Evolutionary conservation across 1,140 invertebrate genomes (phyloP), one percentile per base, ranked within the genome.

Genomic region (Drosophila guanche): DNA sequence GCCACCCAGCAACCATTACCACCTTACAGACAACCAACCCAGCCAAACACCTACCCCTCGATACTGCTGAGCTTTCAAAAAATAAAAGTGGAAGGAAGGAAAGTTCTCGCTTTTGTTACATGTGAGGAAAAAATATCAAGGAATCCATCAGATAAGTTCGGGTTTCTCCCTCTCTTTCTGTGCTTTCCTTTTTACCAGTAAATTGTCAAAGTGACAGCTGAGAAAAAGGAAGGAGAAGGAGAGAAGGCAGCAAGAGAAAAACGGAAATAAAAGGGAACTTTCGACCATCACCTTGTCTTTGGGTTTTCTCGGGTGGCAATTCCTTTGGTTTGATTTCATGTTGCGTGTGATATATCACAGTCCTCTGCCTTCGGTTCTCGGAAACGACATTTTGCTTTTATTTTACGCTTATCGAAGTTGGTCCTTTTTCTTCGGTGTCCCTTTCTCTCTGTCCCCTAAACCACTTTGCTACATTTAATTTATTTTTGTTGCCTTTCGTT

Each of bases 201-300:
- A 90, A 90, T 90, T 90, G 86, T 90, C 86, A 90, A 83, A 79
- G 79, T 90, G 86, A 90, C 86, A 90, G 81, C 67, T 71, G 40
- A 63, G 41, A 25, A 59, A 58, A 23, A 54, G 16, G 16, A 20
- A 20, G 16, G 16, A 20, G 48, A 33, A 61, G 59, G 10, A 42
- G 14, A 57, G 57, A 57, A 47, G 56, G 27, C 16, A 22, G 4
- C 25, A 20, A 47, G 48, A 43, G 33, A 41, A 42, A 37, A 56
- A 50, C 27, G 54, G 68, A 43, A 40, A 25, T 59, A 53, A 47
- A 45, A 41, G 41, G 22, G 22, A 48, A 51, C 7, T 69, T 73
- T 62, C 59, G 55, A 59, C 69, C 75, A 83, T 74, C 71, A 81
- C 75, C 79, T 47, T 47, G 63, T 65, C 55, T 61, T 57, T 50